phyloP scores from a whole-genome alignment of 2,113 vertebrate genomes.

The Phrynosoma platyrhinos region DNA sequence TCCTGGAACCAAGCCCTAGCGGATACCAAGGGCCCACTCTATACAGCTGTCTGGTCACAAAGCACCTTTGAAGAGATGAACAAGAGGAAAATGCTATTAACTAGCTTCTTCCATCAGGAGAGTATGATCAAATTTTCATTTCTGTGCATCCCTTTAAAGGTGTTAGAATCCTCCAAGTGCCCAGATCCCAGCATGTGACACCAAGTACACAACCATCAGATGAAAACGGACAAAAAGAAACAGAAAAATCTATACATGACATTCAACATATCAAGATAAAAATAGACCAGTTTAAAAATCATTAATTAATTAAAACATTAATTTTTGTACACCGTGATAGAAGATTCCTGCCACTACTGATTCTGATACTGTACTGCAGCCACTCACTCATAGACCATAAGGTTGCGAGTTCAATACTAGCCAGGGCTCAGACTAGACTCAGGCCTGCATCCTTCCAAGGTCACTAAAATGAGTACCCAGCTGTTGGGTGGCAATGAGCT shows the following conservation, averaged over 20 bases:
- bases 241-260: neutral
- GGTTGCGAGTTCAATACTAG: no score
- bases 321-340: neutral
- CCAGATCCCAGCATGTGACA: neutral
- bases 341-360: no score
- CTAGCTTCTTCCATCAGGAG: neutral
- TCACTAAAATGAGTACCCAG: no score
- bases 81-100: neutral
- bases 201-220: neutral
- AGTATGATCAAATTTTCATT: neutral
- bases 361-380: no score
- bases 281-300: neutral
- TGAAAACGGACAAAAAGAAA: neutral
- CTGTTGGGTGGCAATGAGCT: no score
- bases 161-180: neutral
- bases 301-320: no score
- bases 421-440: no score
- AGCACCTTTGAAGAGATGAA: neutral
- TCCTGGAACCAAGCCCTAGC: no score
- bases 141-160: neutral
- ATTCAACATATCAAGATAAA: neutral
- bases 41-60: neutral
- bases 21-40: no score
- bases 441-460: no score
- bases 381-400: no score